Evolutionary conservation across 2,888 invertebrate species (phyloP).

Genomic region (Spatulosminthurus flaviceps): DNA sequence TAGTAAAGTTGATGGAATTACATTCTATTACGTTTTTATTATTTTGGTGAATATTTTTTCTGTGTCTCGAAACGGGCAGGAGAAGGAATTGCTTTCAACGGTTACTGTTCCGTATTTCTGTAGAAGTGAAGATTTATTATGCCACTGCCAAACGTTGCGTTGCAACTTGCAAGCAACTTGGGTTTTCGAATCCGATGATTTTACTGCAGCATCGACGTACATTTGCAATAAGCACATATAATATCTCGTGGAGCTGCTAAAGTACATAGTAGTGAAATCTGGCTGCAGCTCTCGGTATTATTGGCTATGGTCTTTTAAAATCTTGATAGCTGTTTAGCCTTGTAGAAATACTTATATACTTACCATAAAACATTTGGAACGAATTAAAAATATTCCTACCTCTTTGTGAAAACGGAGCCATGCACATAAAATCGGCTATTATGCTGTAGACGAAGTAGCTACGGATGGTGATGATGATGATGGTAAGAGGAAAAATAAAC

Average conservation of each 20-base stretch:
- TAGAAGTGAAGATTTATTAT: no score
- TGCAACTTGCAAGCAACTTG: no score
- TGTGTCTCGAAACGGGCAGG: no score
- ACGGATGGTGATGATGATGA: background rate
- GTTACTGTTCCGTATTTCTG: no score
- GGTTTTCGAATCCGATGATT: no score
- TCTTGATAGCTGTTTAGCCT: background rate
- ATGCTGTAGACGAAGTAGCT: background rate
- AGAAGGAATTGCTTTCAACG: no score
- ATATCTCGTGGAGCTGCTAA: no score
- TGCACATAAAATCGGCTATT: background rate
- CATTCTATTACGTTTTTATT: background rate
- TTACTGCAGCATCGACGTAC: no score
- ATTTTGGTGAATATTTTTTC: constrained; percentile 22
- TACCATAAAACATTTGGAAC: background rate
- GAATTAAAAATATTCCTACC: constrained; percentile 11
- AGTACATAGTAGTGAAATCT: background rate
- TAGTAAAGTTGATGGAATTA: background rate
- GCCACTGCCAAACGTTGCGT: no score
- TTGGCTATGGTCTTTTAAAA: constrained; percentile 4
- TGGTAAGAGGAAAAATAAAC: constrained; percentile 11
- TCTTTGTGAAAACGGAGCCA: background rate
- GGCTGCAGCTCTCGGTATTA: background rate
- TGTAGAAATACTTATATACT: background rate
- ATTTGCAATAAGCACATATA: no score